Base-by-base conservation (phyloP, 92 coral and sea anemone species). In the Phenganax stokvisi region DNA sequence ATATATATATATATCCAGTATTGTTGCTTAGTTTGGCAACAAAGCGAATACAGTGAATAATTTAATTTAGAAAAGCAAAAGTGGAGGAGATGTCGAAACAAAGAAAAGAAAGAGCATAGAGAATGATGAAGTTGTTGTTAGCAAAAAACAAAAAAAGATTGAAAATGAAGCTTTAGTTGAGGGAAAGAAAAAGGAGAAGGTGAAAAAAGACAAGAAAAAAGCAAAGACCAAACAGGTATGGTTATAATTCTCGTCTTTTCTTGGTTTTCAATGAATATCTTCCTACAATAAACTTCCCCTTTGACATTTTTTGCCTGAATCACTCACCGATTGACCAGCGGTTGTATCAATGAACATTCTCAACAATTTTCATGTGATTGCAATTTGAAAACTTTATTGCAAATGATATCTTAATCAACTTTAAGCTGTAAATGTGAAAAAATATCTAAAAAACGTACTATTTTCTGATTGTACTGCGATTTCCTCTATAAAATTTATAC, bases 81-180 rank as follows among this genome's bases (percentile, higher is more conserved):
- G 74, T 54, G 62, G 51, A 72, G 77, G 28, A 47, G 83, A 25
- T 13, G 83, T 63, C 52, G 59, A 52, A 51, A 51, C 17, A 15
- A 79, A 67, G 55, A 79, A 79, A 15, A 79, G 69, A 29, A 63
- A 68, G 74, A 79, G 65, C 13, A 1, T 44, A 7, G 31, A 9
- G n/a, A 73, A 79, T 12, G 83, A 79, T 16, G 83, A 44, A 16
- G 73, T 64, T 12, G 60, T 78, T 78, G 60, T 65, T 54, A 37
- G 74, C 25, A 79, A 79, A 51, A 79, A 79, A 53, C 55, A 76
- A 15, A 76, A 76, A 27, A 64, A 30, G 17, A 20, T 20, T 6
- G 59, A 52, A 56, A 59, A 76, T 37, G 66, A 58, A n/a, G 81
- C 53, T 0, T n/a, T n/a, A 55, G 65, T 75, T 11, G 52, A 56